Evolutionary conservation across 2,888 invertebrate genomes (phyloP).

Genomic region (Drosophila monieri): DNA sequence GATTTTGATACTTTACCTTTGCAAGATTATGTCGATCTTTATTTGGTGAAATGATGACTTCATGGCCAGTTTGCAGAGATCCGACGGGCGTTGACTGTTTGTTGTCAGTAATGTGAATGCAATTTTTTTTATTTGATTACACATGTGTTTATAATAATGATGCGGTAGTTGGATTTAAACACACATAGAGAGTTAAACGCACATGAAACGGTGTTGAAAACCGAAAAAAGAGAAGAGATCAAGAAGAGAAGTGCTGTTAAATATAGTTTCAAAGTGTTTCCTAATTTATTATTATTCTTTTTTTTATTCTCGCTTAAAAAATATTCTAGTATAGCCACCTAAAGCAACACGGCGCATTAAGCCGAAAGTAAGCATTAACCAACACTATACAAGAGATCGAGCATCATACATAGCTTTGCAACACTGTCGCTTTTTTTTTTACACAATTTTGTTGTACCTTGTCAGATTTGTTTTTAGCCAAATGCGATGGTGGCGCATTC

Average conservation of each 20-base stretch:
- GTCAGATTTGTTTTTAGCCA: slow-evolving; percentile 93
- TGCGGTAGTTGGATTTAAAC: slow-evolving; percentile 45
- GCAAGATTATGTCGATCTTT: slow-evolving; percentile 92
- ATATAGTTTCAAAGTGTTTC: slow-evolving; percentile 48
- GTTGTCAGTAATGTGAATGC: slow-evolving; percentile 38
- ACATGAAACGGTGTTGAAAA: slow-evolving; percentile 59
- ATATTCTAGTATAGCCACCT: slow-evolving; percentile 22
- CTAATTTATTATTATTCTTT: slow-evolving; percentile 51
- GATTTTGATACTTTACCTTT: slow-evolving; percentile 87
- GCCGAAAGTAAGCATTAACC: slow-evolving; percentile 57
- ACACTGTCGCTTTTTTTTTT: slow-evolving; percentile 1
- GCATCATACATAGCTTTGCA: slow-evolving; percentile 31
- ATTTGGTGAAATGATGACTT: slow-evolving; percentile 95
- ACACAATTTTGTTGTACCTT: slow-evolving; percentile 87
- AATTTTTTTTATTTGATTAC: slow-evolving; percentile 35
- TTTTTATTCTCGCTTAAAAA: slow-evolving; percentile 12
- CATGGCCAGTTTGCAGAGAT: slow-evolving; percentile 95
- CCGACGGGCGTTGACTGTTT: slow-evolving; percentile 95
- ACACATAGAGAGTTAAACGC: slow-evolving; percentile 58
- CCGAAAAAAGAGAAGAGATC: slow-evolving; percentile 56
- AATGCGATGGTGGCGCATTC: slow-evolving; percentile 93
- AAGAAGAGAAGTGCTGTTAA: slow-evolving; percentile 70
- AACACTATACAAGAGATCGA: slow-evolving; percentile 62
- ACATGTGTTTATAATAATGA: slow-evolving; percentile 43
- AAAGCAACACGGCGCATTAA: slow-evolving; percentile 25